Evolutionary conservation across 1,140 invertebrate genomes (phyloP).

Genomic region (Bombus waltoni): DNA sequence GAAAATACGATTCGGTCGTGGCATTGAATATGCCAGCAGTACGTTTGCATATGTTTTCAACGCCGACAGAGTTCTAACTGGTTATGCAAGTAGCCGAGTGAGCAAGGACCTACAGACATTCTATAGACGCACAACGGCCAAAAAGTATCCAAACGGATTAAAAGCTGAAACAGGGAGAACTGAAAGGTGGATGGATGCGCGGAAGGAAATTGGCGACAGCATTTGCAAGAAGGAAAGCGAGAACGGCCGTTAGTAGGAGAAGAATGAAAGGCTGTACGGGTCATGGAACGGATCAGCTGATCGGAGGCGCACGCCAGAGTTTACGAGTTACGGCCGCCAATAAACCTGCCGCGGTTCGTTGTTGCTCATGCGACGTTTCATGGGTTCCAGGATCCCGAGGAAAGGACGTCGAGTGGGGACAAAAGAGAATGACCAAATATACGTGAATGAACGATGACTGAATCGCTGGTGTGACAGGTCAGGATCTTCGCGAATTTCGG

Average conservation of each 20-base stretch:
- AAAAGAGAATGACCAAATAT: conserved; percentile 65
- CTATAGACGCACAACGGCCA: not conserved
- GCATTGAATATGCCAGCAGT: not conserved
- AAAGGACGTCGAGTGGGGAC: conserved; percentile 65
- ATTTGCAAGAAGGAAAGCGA: conserved; percentile 19
- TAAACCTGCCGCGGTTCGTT: conserved; percentile 81
- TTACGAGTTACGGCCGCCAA: conserved; percentile 83
- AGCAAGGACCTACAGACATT: too few relatives aligned
- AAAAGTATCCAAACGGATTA: not conserved
- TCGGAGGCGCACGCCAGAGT: conserved; percentile 81
- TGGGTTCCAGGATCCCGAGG: conserved; percentile 71
- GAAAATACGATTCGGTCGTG: not conserved
- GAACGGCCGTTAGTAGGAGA: conserved; percentile 69
- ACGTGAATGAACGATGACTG: conserved; percentile 76
- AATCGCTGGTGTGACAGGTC: conserved; percentile 52
- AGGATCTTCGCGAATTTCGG: not conserved
- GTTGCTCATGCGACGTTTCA: conserved; percentile 80
- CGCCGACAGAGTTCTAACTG: not conserved
- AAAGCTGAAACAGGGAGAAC: not conserved
- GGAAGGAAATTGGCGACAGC: not conserved
- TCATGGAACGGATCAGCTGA: conserved; percentile 83
- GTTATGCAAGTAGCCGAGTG: not conserved
- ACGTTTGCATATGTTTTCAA: not conserved
- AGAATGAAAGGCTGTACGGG: conserved; percentile 70
- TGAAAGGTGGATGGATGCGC: not conserved